phyloP scores from a whole-genome alignment of 2,797 vertebrate genomes.

The Anisognathus igniventris region DNA sequence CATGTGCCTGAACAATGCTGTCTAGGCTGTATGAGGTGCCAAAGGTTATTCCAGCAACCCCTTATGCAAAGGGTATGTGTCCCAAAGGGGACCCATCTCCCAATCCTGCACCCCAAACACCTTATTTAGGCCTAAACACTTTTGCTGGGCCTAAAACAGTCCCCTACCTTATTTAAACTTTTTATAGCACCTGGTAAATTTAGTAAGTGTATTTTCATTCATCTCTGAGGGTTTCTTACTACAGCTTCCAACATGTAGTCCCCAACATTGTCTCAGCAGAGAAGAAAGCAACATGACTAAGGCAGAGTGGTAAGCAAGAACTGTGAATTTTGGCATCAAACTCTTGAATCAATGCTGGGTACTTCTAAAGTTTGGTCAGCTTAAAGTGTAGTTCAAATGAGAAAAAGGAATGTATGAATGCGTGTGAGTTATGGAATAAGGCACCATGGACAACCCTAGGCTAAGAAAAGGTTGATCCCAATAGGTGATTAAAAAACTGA shows the following conservation, averaged over 20 bases:
- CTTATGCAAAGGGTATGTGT: not conserved
- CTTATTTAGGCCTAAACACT: not conserved
- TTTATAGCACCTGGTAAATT: not conserved
- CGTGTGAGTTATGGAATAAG: not conserved
- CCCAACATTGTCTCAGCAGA: not conserved
- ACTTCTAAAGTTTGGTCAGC: not conserved
- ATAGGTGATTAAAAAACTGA: not conserved
- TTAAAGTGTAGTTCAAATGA: not conserved
- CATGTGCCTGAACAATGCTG: not conserved
- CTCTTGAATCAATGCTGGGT: not conserved
- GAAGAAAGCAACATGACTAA: not conserved
- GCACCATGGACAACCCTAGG: not conserved
- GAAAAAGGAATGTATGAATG: not conserved
- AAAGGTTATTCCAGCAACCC: not conserved
- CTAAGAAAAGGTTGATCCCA: not conserved
- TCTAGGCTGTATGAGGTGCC: not conserved
- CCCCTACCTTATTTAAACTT: not conserved
- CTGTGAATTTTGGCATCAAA: not conserved
- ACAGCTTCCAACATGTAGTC: not conserved
- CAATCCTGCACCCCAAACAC: not conserved
- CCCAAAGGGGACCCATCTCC: not conserved
- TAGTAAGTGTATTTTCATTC: not conserved
- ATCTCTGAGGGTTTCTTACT: not conserved
- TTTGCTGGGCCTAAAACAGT: accelerated
- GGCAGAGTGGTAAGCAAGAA: not conserved